These are phyloP conservation scores for Megalurothrips usitatus DNA, from an alignment of 2,888 invertebrate species.

Conservation along the genomic window DNA sequence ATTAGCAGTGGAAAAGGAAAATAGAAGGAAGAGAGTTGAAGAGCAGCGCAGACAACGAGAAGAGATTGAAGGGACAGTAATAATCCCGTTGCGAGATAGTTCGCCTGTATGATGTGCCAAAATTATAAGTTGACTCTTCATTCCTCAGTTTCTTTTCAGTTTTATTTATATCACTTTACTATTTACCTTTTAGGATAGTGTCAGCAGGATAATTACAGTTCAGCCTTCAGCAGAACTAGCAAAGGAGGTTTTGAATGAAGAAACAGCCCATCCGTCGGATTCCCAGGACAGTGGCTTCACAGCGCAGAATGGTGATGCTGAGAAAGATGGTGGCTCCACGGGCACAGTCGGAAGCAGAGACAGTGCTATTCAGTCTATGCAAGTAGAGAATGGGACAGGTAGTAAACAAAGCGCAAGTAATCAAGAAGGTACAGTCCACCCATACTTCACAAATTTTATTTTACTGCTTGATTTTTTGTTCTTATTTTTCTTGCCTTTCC, in stretches of 20 bases:
- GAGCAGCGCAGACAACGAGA: constrained; percentile 1
- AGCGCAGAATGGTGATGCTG: background rate
- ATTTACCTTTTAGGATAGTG: background rate
- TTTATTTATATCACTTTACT: background rate
- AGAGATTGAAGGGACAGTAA: background rate
- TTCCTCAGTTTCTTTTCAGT: background rate
- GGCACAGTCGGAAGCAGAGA: background rate
- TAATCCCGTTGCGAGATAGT: constrained; percentile 1
- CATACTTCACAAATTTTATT: too few species aligned
- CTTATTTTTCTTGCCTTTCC: too few species aligned
- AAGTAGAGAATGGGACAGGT: background rate
- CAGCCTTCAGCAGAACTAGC: background rate
- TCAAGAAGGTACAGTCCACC: too few species aligned
- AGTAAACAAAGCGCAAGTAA: too few species aligned
- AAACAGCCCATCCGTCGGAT: background rate
- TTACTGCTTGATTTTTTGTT: too few species aligned
- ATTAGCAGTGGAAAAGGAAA: background rate
- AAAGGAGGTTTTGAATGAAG: background rate
- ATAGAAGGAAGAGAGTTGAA: background rate
- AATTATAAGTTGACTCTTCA: background rate
- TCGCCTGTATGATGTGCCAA: background rate
- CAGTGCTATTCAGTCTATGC: background rate
- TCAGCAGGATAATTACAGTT: background rate
- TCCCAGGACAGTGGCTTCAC: constrained; percentile 12
- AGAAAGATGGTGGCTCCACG: background rate